These are phyloP conservation scores for Aptenodytes forsteri DNA, from an alignment of 2,113 vertebrate genomes.

Conservation along the genomic window DNA sequence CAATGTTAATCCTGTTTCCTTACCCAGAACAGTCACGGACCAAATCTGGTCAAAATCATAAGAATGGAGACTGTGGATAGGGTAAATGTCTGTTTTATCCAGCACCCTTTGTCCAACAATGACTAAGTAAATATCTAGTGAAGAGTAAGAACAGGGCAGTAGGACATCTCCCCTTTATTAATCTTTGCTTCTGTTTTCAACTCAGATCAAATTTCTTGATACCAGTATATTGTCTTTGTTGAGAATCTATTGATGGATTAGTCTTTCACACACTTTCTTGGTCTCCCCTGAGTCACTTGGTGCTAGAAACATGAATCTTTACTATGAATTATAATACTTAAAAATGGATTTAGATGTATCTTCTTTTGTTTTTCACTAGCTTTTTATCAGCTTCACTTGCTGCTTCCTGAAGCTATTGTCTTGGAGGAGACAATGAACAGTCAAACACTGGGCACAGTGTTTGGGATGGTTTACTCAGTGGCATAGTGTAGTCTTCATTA, in stretches of 20 bases:
- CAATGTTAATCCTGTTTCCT: background rate
- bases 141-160: background rate
- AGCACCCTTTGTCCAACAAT: background rate
- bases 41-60: background rate
- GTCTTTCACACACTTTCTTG: background rate
- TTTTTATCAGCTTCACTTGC: background rate
- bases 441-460: background rate
- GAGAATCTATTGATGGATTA: background rate
- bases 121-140: background rate
- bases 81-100: background rate
- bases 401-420: background rate
- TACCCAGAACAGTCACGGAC: background rate
- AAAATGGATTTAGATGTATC: background rate
- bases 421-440: background rate
- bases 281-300: background rate
- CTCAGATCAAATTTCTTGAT: background rate
- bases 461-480: background rate
- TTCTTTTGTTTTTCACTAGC: background rate
- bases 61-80: background rate
- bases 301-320: background rate
- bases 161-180: background rate
- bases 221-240: background rate
- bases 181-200: background rate
- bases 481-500: background rate
- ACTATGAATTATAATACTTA: background rate